Conservation (phyloP, 2,113 vertebrate genomes). For the Eulacestoma nigropectus region DNA sequence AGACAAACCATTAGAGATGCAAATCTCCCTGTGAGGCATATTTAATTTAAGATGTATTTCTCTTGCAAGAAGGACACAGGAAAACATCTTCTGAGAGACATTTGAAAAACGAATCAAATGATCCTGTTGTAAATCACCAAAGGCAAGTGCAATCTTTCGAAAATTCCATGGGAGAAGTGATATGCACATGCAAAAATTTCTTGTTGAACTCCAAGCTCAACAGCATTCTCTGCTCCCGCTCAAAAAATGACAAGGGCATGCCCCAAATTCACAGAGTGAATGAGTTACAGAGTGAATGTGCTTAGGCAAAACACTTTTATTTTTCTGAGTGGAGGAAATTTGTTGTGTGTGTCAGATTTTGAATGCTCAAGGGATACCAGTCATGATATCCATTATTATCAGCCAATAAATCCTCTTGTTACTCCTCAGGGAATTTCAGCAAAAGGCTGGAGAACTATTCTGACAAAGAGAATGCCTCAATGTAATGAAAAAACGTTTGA, state of each 20-base stretch:
- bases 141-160: neutral
- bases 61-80: conserved; percentile 34
- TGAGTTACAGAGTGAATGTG: neutral
- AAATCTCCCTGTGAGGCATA: conserved; percentile 20
- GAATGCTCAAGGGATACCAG: conserved; percentile 32
- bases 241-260: neutral
- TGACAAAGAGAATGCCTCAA: conserved; percentile 47
- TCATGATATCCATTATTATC: conserved; percentile 56
- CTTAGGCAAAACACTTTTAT: neutral
- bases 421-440: conserved; percentile 42
- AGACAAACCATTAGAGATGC: conserved; percentile 47
- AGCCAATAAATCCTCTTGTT: conserved; percentile 46
- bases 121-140: conserved; percentile 10
- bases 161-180: neutral
- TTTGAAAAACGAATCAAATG: conserved; percentile 5
- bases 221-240: neutral
- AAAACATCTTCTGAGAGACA: conserved; percentile 44
- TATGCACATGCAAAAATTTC: neutral
- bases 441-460: conserved; percentile 29
- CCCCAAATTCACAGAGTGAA: neutral
- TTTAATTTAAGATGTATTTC: conserved; percentile 42
- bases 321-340: conserved; percentile 21
- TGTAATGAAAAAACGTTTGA: conserved; percentile 35
- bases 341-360: conserved; percentile 29
- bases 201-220: neutral